A percentile compares a stretch with the other conserved stretches of the same genome.
Conservation (phyloP, 2,888 invertebrate species). For the Ariolimax columbianus region DNA sequence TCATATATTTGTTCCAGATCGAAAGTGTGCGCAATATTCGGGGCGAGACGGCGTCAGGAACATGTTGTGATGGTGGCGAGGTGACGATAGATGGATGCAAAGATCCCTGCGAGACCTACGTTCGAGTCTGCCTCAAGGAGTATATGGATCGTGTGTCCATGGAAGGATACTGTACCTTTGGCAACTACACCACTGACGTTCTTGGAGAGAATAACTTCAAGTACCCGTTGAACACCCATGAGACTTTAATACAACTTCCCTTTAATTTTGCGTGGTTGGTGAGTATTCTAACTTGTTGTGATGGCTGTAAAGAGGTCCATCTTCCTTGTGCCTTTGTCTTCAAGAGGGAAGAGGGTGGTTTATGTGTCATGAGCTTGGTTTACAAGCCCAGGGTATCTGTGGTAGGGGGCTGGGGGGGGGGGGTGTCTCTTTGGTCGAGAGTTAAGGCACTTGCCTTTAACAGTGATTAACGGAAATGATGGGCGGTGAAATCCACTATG, state of each 20-base stretch:
- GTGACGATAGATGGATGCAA: constrained; percentile 58
- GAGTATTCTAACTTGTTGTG: constrained; percentile 58
- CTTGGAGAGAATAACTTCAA: constrained; percentile 94
- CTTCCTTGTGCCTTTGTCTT: no score
- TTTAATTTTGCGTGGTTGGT: constrained; percentile 97
- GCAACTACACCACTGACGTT: constrained; percentile 89
- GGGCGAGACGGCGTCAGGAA: constrained; percentile 89
- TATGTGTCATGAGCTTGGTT: no score
- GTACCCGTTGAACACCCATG: constrained; percentile 81
- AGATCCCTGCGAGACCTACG: constrained; percentile 83
- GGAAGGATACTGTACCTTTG: constrained; percentile 90
- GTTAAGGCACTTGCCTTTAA: no score
- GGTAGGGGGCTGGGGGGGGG: no score
- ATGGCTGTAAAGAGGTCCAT: no score
- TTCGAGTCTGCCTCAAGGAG: constrained; percentile 93
- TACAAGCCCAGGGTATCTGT: no score
- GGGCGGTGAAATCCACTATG: no score
- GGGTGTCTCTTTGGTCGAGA: no score
- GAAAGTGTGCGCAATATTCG: constrained; percentile 76
- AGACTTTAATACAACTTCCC: constrained; percentile 88
- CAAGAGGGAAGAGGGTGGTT: no score
- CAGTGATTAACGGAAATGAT: no score
- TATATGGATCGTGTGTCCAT: constrained; percentile 90
- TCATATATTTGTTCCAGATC: not conserved
- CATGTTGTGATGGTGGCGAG: constrained; percentile 91